Evolutionary conservation across 1,140 invertebrate genomes (phyloP).

Genomic region (Prorops nasuta): DNA sequence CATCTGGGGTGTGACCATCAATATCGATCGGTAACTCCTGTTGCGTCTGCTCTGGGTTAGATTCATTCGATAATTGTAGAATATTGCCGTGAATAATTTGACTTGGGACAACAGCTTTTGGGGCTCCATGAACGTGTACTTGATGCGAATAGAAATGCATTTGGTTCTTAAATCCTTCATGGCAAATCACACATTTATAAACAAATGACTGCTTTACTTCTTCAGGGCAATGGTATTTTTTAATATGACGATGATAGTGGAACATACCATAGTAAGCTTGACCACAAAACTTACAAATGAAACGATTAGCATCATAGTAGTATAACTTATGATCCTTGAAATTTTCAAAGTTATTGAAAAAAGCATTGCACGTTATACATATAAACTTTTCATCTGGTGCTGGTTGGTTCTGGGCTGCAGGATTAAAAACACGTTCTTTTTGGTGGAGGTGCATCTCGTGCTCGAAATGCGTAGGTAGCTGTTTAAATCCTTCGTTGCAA

Average conservation of each 20-base stretch:
- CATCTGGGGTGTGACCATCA: background rate
- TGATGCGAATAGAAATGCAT: background rate
- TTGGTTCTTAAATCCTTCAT: background rate
- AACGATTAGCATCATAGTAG: background rate
- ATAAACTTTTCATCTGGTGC: no score
- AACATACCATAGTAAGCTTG: background rate
- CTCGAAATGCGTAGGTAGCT: no score
- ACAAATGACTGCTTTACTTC: background rate
- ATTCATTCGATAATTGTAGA: background rate
- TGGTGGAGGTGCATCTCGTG: no score
- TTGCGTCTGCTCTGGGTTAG: background rate
- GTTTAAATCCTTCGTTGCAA: no score
- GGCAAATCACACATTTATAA: background rate
- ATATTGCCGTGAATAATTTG: background rate
- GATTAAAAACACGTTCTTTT: no score
- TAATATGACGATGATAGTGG: background rate
- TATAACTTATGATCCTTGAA: background rate
- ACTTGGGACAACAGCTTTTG: background rate
- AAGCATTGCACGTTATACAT: background rate
- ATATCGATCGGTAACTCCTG: background rate
- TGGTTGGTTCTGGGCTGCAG: no score
- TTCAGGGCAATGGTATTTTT: background rate
- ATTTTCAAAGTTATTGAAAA: background rate
- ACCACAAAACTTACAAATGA: background rate
- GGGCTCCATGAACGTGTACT: background rate